Percentiles rank a stretch among this genome's conserved stretches.
Evolutionary conservation across 2,797 vertebrate genomes (phyloP).

Genomic region (Bradypus variegatus): DNA sequence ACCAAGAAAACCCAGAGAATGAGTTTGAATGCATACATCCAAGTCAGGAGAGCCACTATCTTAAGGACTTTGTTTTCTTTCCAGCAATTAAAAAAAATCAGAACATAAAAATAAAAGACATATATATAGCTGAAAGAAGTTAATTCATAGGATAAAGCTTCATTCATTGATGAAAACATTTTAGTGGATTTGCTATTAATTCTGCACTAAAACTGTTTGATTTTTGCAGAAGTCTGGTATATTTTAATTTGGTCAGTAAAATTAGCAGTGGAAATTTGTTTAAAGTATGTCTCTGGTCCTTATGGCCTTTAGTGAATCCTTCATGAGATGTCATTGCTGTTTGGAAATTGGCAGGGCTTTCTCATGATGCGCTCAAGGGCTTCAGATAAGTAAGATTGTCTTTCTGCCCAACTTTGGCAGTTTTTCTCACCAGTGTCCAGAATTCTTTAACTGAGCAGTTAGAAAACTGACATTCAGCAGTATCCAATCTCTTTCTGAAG

Average conservation of each 20-base stretch:
- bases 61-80: constrained; percentile 18
- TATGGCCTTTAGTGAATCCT: background rate
- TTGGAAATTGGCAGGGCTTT: background rate
- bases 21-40: background rate
- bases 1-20: background rate
- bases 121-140: background rate
- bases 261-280: background rate
- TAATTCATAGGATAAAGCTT: background rate
- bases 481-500: background rate
- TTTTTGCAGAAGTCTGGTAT: background rate
- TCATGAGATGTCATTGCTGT: background rate
- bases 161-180: background rate
- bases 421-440: background rate
- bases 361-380: background rate
- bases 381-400: background rate
- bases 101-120: background rate
- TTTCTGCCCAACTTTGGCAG: background rate
- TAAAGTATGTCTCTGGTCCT: background rate
- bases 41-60: background rate
- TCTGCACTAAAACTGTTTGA: background rate
- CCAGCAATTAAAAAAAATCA: background rate
- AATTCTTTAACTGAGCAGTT: background rate
- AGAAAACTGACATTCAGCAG: background rate
- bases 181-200: background rate
- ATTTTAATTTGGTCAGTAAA: background rate